These are phyloP conservation scores for Ascidia mentula DNA, from an alignment of 23 tunicate genomes.

Conservation along the genomic window DNA sequence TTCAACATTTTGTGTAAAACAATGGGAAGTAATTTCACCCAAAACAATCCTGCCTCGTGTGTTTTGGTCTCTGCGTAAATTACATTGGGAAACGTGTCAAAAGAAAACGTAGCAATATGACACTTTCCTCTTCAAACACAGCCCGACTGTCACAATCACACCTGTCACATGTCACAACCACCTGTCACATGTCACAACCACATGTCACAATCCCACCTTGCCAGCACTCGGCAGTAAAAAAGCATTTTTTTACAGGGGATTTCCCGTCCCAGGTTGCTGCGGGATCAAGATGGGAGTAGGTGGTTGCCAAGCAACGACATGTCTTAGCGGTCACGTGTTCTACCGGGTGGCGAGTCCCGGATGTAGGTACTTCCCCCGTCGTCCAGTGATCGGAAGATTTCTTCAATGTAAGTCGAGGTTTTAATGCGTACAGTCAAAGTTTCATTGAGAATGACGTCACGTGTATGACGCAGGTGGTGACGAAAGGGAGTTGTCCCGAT, in stretches of 20 bases:
- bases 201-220: no score
- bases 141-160: no score
- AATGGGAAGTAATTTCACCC: no score
- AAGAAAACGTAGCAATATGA: no score
- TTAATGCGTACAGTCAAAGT: neutral
- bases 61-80: no score
- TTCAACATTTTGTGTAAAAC: no score
- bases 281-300: conserved; percentile 16
- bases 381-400: neutral
- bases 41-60: no score
- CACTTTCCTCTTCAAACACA: no score
- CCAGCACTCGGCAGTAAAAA: no score
- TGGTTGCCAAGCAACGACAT: conserved; percentile 4
- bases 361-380: neutral
- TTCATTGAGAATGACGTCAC: neutral
- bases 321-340: conserved; percentile 3
- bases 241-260: conserved; percentile 19
- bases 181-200: no score
- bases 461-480: neutral
- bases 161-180: no score
- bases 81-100: no score
- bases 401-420: neutral
- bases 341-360: neutral
- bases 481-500: neutral
- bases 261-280: conserved; percentile 21